Evolutionary conservation across 2,888 invertebrate genomes (phyloP), one percentile per base, ranked within the genome.

Genomic region (Drosophila borborema): DNA sequence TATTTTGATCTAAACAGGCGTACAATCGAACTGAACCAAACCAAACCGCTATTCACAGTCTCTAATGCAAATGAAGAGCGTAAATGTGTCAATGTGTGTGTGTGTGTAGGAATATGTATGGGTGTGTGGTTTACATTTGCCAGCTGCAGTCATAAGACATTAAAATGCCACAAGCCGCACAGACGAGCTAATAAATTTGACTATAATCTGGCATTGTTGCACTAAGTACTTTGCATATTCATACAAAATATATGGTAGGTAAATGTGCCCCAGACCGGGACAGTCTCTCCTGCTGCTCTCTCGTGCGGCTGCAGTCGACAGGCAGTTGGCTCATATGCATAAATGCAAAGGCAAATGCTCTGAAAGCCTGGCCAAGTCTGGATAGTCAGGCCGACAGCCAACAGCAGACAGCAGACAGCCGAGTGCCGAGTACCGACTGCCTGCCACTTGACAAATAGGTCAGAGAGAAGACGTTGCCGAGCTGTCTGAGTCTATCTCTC

Each of bases 201-300:
- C 79, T 86, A 79, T 86, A 86, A 86, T 86, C 86, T 81, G 74
- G 87, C 89, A 90, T 86, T 86, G 90, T 86, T 86, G 86, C 90
- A 89, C 81, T 90, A 89, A 86, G 86, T 86, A 86, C 77, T 86
- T 89, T 89, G 89, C 89, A 86, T 90, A 86, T 88, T 86, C 90
- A 86, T 88, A 74, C 83, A 89, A 87, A 68, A 78, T 81, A 76
- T 74, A 65, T 64, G 48, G 65, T 74, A 70, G 60, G 80, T 76
- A 53, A 36, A 76, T 62, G 64, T 34, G 45, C 8, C n/a, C 36
- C 59, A 23, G 20, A 6, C 43, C 28, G 18, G 18, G 23, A 4
- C 7, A 3, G 23, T 7, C 6, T 28, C 38, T 18, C 36, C 8
- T 2, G 1, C 20, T 14, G 31, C 41, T 18, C 20, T 3, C 40